A percentile compares a stretch with the other conserved stretches of the same genome.
phyloP scores from a whole-genome alignment of 2,888 invertebrate species.

The Platerodrilus igneus region DNA sequence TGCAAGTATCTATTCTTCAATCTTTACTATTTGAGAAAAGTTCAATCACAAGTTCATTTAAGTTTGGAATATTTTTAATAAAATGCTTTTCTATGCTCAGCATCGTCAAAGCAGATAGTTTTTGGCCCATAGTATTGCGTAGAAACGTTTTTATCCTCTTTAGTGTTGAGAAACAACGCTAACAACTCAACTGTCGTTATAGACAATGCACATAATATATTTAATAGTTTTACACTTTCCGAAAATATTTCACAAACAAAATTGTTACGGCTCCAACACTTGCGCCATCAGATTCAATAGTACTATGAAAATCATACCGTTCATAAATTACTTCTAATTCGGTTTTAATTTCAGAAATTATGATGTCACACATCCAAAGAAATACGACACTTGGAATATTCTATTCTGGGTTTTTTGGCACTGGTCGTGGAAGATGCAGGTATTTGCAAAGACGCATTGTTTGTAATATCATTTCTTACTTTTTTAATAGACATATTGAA shows the following conservation, averaged over 20 bases:
- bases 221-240: conserved; percentile 6
- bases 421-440: not conserved
- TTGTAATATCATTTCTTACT: conserved; percentile 6
- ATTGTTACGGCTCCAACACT: conserved; percentile 10
- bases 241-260: conserved; percentile 3
- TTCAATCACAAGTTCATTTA: conserved; percentile 11
- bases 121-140: conserved; percentile 17
- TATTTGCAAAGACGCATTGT: too few relatives aligned
- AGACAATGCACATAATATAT: conserved; percentile 15
- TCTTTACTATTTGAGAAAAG: conserved; percentile 5
- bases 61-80: conserved; percentile 12
- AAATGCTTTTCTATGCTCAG: conserved; percentile 13
- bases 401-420: conserved; percentile 6
- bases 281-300: too few relatives aligned
- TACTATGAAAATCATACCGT: conserved; percentile 11
- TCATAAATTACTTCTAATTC: conserved; percentile 8
- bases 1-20: too few relatives aligned
- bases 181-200: conserved; percentile 13
- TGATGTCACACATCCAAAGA: conserved; percentile 18
- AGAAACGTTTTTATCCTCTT: conserved; percentile 19
- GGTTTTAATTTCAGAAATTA: conserved; percentile 13
- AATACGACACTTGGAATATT: conserved; percentile 11
- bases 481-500: conserved; percentile 11
- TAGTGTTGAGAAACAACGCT: too few relatives aligned
- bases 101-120: conserved; percentile 14